Percentiles rank a stretch among this genome's conserved stretches.
These are phyloP conservation scores for Trochalopteron elliotii DNA, from an alignment of 2,113 vertebrate species.

Conservation along the genomic window DNA sequence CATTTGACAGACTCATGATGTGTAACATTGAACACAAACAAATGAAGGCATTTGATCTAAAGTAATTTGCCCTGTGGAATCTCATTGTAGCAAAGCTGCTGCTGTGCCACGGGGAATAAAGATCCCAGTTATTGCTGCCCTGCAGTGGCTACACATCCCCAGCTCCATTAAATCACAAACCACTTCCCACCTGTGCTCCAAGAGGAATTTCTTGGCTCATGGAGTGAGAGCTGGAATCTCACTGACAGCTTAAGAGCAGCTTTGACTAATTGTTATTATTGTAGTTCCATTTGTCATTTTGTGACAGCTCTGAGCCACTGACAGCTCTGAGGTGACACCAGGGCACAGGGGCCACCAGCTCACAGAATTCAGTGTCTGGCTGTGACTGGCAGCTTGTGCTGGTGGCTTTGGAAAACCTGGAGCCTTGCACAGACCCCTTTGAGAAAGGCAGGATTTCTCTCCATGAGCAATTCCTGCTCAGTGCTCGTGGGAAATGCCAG, in stretches of 20 bases:
- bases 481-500: not conserved
- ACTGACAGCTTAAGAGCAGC: not conserved
- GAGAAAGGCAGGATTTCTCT: not conserved
- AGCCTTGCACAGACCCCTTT: not conserved
- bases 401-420: not conserved
- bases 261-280: not conserved
- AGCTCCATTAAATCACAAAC: not conserved
- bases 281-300: not conserved
- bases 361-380: not conserved
- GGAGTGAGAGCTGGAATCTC: not conserved
- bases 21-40: not conserved
- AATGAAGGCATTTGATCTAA: not conserved
- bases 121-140: not conserved
- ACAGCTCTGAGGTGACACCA: not conserved
- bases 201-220: not conserved
- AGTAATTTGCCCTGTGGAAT: not conserved
- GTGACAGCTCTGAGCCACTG: not conserved
- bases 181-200: not conserved
- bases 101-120: not conserved
- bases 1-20: not conserved
- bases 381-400: not conserved
- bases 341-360: not conserved
- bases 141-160: not conserved
- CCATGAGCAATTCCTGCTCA: not conserved
- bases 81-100: not conserved